Evolutionary conservation across 2,113 vertebrate species (phyloP), one percentile per base, ranked within the genome.

Genomic region (Syngnathus scovelli): DNA sequence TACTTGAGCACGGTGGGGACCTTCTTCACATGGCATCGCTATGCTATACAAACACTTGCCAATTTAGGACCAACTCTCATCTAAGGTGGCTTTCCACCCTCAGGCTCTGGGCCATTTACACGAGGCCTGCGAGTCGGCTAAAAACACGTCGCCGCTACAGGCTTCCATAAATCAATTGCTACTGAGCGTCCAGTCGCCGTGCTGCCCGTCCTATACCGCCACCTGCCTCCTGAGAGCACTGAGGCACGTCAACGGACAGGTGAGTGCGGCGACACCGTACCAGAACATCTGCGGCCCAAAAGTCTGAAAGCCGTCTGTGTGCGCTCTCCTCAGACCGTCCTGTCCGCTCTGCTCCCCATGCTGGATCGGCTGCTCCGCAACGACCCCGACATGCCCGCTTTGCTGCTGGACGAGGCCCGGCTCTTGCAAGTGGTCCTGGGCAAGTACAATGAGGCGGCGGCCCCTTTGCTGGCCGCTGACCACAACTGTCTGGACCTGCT

Each of bases 401-500:
- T 93, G 69, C 81, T 95, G 74, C 92, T 84, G 62, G 91, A 92
- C 18, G 95, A 99, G 79, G 91, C 83, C 69, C 76, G 90, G 77
- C 84, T 95, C 27, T 67, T 94, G 61, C 88, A 92, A 78, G 89
- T 94, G 4, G 60, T 92, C 43, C 88, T 99, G 85, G 89, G 87
- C 44, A 98, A 98, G 79, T 98, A 90, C 79, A 90, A 89, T 66
- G 91, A 94, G 70, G 78, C 80, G 56, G 92, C 96, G 18, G 94
- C 92, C n/a, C 23, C 88, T 0, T 91, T 99, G 59, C 86, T 99
- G 76, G 88, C 82, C 51, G 79, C 86, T 52, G 84, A 97, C 83
- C 79, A 87, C 9, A 90, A 76, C 76, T 90, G 93, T 68, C 75
- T 96, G 71, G 92, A 95, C 33, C 68, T 95, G 66, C 94, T 98